Percentiles rank a stretch among this genome's conserved stretches.
Evolutionary conservation across 2,113 vertebrate species (phyloP).

Genomic region (Cinclus cinclus): DNA sequence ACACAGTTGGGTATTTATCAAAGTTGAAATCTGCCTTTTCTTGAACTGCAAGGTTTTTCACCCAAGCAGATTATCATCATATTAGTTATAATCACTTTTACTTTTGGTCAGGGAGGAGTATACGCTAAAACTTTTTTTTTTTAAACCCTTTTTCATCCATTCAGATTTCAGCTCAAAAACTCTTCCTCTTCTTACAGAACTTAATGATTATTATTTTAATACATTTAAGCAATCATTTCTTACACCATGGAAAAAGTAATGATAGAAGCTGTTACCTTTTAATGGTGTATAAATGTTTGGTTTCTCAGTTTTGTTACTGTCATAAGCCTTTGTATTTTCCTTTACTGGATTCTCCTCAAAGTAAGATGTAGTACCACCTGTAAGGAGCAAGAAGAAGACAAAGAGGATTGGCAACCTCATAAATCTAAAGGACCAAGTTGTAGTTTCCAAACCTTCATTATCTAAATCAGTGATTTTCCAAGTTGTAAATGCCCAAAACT

Average conservation of each 20-base stretch:
- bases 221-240: background rate
- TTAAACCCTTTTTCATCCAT: background rate
- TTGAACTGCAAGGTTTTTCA: background rate
- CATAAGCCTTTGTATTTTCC: background rate
- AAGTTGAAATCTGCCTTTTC: background rate
- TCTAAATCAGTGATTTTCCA: background rate
- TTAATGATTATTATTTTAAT: background rate
- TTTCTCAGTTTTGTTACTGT: background rate
- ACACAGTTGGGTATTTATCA: background rate
- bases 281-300: background rate
- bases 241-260: background rate
- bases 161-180: background rate
- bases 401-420: background rate
- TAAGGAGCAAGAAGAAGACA: background rate
- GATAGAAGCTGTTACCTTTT: slow-evolving; percentile 23
- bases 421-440: background rate
- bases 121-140: background rate
- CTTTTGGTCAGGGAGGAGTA: background rate
- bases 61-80: background rate
- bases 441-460: background rate
- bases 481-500: background rate
- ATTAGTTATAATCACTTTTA: background rate
- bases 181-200: background rate
- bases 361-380: background rate
- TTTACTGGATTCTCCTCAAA: background rate